Conservation (phyloP, 2,113 vertebrate genomes). For the Lycocorax pyrrhopterus region DNA sequence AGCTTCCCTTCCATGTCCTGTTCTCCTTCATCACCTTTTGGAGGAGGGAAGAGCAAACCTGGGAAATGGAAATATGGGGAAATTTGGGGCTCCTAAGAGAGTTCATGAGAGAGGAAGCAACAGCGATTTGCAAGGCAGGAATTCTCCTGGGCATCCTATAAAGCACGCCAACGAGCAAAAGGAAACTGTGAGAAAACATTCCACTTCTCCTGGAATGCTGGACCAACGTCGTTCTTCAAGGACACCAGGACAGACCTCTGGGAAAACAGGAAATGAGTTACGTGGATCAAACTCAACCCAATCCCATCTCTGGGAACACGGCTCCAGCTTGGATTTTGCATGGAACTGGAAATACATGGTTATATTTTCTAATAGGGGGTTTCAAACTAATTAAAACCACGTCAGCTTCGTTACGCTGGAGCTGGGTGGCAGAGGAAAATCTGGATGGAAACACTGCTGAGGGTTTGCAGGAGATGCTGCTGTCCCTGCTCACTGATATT, state of each 20-base stretch:
- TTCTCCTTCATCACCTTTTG: neutral
- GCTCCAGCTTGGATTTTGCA: neutral
- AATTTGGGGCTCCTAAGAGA: neutral
- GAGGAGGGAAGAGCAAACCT: neutral
- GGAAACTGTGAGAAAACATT: neutral
- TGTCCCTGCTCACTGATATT: rapidly evolving
- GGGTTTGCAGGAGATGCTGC: neutral
- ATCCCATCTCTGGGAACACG: neutral
- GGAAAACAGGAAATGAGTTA: neutral
- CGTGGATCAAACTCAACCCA: neutral
- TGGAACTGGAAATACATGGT: neutral
- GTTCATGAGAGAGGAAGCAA: neutral
- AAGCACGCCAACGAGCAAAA: neutral
- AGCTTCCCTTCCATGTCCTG: neutral
- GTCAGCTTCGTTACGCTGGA: neutral
- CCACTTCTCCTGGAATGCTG: neutral
- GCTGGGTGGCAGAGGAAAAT: neutral
- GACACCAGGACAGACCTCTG: neutral
- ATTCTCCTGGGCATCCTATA: neutral
- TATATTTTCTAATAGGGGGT: neutral
- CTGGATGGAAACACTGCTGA: neutral
- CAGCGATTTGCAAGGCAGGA: neutral
- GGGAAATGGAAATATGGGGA: neutral
- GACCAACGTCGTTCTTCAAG: neutral
- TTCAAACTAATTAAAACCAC: neutral